Evolutionary conservation across 1,140 invertebrate genomes (phyloP).

Genomic region (Caligus rogercresseyi): DNA sequence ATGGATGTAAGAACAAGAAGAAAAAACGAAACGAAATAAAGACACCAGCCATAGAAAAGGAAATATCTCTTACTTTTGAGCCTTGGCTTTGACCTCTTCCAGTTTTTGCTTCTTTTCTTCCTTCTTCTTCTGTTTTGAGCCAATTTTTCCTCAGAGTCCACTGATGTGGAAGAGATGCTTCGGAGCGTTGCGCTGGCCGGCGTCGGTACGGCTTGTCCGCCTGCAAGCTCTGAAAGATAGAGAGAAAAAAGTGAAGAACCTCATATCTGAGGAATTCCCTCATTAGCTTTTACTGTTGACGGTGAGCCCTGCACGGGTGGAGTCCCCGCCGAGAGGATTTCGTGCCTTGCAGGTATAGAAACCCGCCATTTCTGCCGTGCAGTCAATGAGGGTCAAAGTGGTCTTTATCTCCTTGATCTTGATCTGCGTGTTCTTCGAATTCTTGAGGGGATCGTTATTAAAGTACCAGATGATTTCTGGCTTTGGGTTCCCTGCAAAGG

Average conservation of each 20-base stretch:
- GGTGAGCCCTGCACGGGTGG: conserved; percentile 31
- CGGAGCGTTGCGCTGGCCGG: background rate
- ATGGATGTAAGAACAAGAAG: background rate
- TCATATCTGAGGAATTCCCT: too few relatives aligned
- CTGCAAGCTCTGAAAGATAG: background rate
- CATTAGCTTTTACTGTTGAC: conserved; percentile 28
- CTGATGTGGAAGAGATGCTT: background rate
- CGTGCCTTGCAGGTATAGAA: conserved; percentile 72
- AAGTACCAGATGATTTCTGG: conserved; percentile 83
- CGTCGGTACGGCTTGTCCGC: background rate
- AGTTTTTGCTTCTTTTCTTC: conserved; percentile 16
- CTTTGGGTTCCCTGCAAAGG: conserved; percentile 58
- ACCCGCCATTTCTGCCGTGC: conserved; percentile 38
- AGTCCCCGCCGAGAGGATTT: conserved; percentile 63
- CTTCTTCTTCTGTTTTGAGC: conserved; percentile 11
- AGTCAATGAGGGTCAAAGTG: conserved; percentile 4
- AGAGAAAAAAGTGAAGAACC: background rate
- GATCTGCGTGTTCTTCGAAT: conserved; percentile 13
- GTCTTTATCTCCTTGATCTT: conserved; percentile 10
- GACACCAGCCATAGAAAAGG: background rate
- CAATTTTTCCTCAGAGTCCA: conserved; percentile 7
- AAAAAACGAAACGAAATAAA: background rate
- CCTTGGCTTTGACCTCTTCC: conserved; percentile 16
- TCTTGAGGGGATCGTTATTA: conserved; percentile 37
- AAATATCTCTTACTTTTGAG: conserved; percentile 7